Percentiles rank a stretch among this genome's conserved stretches.
Evolutionary conservation across 1,140 invertebrate species (phyloP).

Genomic region (Eupristina koningsbergeri): DNA sequence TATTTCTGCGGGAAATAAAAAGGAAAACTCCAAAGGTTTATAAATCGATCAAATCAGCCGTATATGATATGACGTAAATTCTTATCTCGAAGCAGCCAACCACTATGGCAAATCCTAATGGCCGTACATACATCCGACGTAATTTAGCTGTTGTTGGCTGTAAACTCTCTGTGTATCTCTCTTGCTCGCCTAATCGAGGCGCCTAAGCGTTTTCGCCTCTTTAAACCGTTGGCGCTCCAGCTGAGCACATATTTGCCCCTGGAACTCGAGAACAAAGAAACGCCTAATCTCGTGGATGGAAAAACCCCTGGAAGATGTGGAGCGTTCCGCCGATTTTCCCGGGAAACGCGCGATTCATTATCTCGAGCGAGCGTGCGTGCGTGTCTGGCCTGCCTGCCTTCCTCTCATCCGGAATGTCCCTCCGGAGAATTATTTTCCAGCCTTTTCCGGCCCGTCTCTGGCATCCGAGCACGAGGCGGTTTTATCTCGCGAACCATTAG

Average conservation of each 20-base stretch:
- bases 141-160: conserved; percentile 39
- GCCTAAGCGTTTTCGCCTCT: conserved; percentile 13
- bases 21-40: neutral
- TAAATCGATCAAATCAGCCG: conserved; percentile 4
- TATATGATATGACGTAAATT: neutral
- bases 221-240: neutral
- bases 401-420: neutral
- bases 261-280: too few relatives aligned
- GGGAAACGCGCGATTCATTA: too few relatives aligned
- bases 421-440: too few relatives aligned
- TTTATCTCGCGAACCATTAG: neutral
- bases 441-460: neutral
- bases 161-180: too few relatives aligned
- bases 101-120: too few relatives aligned
- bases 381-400: neutral
- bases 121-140: conserved; percentile 1
- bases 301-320: too few relatives aligned
- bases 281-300: too few relatives aligned
- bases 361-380: neutral
- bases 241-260: neutral
- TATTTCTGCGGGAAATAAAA: neutral
- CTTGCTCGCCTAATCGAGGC: conserved; percentile 21
- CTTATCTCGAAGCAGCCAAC: conserved; percentile 8
- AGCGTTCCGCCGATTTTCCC: too few relatives aligned
- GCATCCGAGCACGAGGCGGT: too few relatives aligned